Evolutionary conservation across 92 coral and sea anemone species (phyloP), one percentile per base, ranked within the genome.

Genomic region (Zoanthus gigantus): DNA sequence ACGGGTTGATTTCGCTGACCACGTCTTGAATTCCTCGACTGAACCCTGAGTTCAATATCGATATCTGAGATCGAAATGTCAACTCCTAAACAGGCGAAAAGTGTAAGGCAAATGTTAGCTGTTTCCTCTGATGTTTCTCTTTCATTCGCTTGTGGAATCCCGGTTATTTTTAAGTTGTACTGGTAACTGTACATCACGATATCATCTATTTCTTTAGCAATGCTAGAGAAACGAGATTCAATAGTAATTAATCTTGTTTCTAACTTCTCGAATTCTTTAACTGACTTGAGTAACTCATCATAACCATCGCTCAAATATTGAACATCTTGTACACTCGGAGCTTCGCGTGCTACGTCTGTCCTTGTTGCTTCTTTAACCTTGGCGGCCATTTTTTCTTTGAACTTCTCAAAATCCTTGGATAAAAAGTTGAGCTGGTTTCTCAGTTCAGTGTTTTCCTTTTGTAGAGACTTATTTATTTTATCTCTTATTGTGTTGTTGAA

Each of bases 131-230:
- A 60, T n/a, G 91, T 66, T 80, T 88, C 87, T 14, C 28, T 28
- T 29, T 45, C 52, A 68, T 58, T 79, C 34, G 18, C 58, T 66
- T 79, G 87, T 68, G 91, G 86, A 76, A 80, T 79, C 56, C 91
- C 87, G 34, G 44, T 67, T 37, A 81, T 78, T 31, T 80, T 88
- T 28, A 88, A 18, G 18, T 88, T 88, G 60, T 78, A 88, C 50
- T 87, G 87, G 58, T 80, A 87, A 54, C 90, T 88, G 68, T 88
- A 88, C 6, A n/a, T 47, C 68, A 45, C 18, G 50, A 72, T 32
- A 9, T 71, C 58, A 23, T 88, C 91, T 0, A 79, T 52, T 58
- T 82, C 73, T 46, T 52, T 74, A 56, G 80, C 58, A 7, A 9
- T 58, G 16, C 18, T 58, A 15, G 18, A 11, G 28, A 58, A 14